Percentiles rank a stretch among this genome's conserved stretches.
phyloP scores from a whole-genome alignment of 2,113 vertebrate species.

The Hyla sarda region DNA sequence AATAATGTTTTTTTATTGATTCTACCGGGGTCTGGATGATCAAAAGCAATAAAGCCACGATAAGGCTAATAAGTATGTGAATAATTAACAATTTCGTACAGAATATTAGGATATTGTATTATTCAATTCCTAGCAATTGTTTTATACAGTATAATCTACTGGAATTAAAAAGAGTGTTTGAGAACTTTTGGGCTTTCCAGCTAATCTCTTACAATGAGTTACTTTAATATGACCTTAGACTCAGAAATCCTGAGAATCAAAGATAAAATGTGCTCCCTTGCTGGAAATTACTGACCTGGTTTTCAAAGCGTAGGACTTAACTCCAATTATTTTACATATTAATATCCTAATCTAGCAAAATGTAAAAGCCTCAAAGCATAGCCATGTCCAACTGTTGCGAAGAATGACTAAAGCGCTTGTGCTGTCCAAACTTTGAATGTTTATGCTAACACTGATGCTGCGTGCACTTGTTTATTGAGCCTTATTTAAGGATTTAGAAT shows the following conservation, averaged over 20 bases:
- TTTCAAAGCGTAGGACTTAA: background rate
- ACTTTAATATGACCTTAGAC: constrained; percentile 7
- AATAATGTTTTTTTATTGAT: background rate
- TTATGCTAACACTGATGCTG: background rate
- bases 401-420: background rate
- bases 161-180: background rate
- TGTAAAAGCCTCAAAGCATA: constrained; percentile 3
- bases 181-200: constrained; percentile 14
- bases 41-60: background rate
- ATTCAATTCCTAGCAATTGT: background rate
- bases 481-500: no score
- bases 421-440: background rate
- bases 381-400: background rate
- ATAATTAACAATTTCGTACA: background rate
- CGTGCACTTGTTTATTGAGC: no score
- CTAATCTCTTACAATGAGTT: constrained; percentile 34
- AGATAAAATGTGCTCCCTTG: background rate
- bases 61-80: background rate
- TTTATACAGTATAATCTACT: background rate
- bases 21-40: background rate
- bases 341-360: background rate
- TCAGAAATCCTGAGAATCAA: background rate
- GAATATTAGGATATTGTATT: background rate
- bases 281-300: background rate
- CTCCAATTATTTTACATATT: constrained; percentile 4